Evolutionary conservation across 2,113 vertebrate genomes (phyloP).

Genomic region (Poeciliopsis retropinna): DNA sequence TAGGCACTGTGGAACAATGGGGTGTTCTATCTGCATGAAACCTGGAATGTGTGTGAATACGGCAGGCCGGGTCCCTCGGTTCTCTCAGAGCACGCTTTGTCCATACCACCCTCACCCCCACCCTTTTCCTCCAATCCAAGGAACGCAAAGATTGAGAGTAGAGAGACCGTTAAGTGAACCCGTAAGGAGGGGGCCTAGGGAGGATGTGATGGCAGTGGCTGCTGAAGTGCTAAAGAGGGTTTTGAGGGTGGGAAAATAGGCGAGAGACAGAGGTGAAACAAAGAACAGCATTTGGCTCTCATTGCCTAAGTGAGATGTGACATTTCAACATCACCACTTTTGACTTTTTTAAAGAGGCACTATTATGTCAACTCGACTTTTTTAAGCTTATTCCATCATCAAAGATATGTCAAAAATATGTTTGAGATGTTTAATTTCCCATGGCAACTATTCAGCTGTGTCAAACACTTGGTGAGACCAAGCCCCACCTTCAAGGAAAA

Average conservation of each 20-base stretch:
- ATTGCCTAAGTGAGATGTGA: background rate
- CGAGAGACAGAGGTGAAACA: constrained; percentile 4
- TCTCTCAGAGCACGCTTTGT: constrained; percentile 75
- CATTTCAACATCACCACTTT: background rate
- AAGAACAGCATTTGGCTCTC: background rate
- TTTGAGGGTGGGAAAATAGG: constrained; percentile 21
- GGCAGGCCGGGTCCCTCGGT: constrained; percentile 64
- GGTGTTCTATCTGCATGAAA: constrained; percentile 74
- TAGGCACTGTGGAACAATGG: constrained; percentile 78
- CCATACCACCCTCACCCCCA: constrained; percentile 43
- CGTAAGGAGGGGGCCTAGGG: constrained; percentile 7
- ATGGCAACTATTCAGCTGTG: no score
- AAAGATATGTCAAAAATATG: no score
- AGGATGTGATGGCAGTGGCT: constrained; percentile 39
- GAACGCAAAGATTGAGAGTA: constrained; percentile 13
- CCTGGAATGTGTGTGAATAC: constrained; percentile 83
- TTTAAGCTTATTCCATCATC: no score
- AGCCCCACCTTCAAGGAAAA: no score
- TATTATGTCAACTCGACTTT: no score
- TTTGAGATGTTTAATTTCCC: no score
- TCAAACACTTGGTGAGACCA: no score
- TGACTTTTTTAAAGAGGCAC: background rate
- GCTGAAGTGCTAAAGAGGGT: constrained; percentile 33
- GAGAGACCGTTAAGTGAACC: constrained; percentile 17
- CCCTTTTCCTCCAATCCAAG: constrained; percentile 34